Conservation (phyloP, 2,797 vertebrate genomes). For the Hafferia zeledoni region DNA sequence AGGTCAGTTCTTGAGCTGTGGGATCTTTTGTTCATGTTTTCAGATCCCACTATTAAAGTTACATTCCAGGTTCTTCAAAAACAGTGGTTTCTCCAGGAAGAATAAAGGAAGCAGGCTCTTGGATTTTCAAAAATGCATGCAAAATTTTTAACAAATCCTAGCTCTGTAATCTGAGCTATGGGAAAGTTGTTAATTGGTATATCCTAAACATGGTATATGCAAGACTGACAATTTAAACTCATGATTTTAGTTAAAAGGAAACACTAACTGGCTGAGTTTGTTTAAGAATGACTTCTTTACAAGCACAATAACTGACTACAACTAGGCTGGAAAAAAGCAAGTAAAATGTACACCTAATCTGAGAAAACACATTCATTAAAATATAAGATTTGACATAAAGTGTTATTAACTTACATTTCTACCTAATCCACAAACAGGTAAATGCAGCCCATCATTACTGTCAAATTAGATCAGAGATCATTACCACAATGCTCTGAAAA, state of each 20-base stretch:
- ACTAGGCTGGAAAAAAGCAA: background rate
- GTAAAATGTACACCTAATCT: background rate
- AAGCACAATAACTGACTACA: background rate
- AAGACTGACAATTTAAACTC: background rate
- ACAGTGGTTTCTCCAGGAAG: background rate
- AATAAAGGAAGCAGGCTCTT: background rate
- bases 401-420: background rate
- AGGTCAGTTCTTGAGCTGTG: background rate
- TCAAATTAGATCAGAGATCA: background rate
- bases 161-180: background rate
- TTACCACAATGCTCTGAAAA: background rate
- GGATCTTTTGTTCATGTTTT: background rate
- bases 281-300: background rate
- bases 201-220: background rate
- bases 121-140: background rate
- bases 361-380: background rate
- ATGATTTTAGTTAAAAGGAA: background rate
- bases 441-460: background rate
- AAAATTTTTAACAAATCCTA: background rate
- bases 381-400: background rate
- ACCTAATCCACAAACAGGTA: background rate
- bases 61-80: conserved; percentile 1
- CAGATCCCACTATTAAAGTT: background rate
- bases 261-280: background rate
- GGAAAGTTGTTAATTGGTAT: background rate